phyloP scores from a whole-genome alignment of 2,888 invertebrate species.

The Serrognathus titanus region DNA sequence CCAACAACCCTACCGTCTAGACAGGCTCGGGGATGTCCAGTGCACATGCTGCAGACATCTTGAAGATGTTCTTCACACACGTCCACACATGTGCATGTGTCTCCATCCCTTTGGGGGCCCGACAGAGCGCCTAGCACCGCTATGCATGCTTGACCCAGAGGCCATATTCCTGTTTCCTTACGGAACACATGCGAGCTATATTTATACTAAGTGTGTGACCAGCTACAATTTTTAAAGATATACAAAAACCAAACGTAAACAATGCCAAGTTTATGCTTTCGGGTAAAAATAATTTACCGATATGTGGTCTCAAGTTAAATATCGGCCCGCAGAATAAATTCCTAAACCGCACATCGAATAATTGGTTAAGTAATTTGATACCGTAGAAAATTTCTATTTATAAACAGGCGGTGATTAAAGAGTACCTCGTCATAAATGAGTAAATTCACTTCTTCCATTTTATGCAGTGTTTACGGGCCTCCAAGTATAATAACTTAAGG shows the following conservation, averaged over 20 bases:
- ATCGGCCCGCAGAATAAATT: too few relatives aligned
- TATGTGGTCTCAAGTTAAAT: neutral
- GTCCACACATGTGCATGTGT: constrained; percentile 40
- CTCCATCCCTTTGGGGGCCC: constrained; percentile 28
- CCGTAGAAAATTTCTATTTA: too few relatives aligned
- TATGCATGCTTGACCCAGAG: constrained; percentile 20
- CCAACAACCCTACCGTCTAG: constrained; percentile 37
- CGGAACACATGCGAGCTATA: constrained; percentile 37
- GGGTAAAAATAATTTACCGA: constrained; percentile 17
- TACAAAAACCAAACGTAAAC: constrained; percentile 36
- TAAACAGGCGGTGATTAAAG: too few relatives aligned
- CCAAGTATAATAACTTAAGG: too few relatives aligned
- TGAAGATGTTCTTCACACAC: constrained; percentile 45
- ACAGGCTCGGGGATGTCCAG: constrained; percentile 23
- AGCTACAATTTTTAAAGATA: constrained; percentile 36
- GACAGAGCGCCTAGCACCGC: constrained; percentile 2
- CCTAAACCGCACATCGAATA: too few relatives aligned
- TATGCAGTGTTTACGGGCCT: too few relatives aligned
- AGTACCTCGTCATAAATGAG: too few relatives aligned
- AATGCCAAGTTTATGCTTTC: constrained; percentile 21
- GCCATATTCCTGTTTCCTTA: constrained; percentile 10
- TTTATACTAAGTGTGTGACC: constrained; percentile 39
- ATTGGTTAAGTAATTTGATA: too few relatives aligned
- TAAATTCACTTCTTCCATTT: too few relatives aligned
- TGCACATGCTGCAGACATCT: constrained; percentile 32